Base-by-base conservation (phyloP, 2,113 vertebrate species). In the Rissa tridactyla region DNA sequence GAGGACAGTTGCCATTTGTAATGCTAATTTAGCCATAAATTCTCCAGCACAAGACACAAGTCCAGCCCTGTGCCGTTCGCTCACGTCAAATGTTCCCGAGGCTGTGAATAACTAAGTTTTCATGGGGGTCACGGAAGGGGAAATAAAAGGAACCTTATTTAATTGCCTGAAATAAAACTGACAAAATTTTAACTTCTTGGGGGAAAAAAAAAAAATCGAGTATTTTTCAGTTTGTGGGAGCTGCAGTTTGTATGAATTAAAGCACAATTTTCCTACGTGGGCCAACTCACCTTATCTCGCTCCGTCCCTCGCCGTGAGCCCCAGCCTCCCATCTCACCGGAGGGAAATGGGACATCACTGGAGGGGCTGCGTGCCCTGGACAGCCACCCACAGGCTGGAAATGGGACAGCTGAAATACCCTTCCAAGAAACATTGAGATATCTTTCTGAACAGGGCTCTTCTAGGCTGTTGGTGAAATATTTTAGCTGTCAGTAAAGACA, bases 1-100 rank as follows among this genome's bases (percentile, higher is more conserved):
- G 4, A 82, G 94, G 91, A 64, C 84, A 15, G 2, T 91, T 89
- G 87, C 95, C 87, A 68, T 57, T 76, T 72, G 89, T 29, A 72
- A 95, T 22, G 57, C 34, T 68, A 9, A 69, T 76, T 69, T 2
- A 16, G 73, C 23, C 81, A 44, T 55, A 82, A 94, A 77, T 88
- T 5, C 71, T 90, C 58, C 79, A 70, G 38, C 78, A 20, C 17
- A 26, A 23, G 27, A 6, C 86, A 55, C 42, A 4, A 15, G 57
- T 25, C 84, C 82, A 90, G 84, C 84, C 77, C 60, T 0, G 4
- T 64, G 84, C 84, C 73, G 2, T 70, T 79, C 66, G 8, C 75
- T 72, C 52, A 0, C 40, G 68, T 60, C 34, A 69, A 46, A 80
- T 18, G 52, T 86, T 88, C 89, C 71, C 3, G 1, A 32, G 44